phyloP scores from a whole-genome alignment of 2,888 invertebrate species.

The Eucriotettix oculatus region DNA sequence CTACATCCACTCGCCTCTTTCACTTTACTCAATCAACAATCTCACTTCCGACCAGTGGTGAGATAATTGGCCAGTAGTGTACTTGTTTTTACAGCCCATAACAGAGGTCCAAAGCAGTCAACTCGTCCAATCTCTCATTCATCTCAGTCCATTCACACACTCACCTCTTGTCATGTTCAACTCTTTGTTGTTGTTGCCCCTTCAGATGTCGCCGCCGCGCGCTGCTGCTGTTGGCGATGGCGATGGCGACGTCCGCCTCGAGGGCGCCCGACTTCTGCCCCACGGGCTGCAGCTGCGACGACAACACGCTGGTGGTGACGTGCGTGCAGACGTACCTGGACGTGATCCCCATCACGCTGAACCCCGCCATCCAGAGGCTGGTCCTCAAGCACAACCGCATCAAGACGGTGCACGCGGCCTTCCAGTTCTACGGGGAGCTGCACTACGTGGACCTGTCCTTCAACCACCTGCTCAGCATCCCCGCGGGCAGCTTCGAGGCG shows the following conservation, averaged over 20 bases:
- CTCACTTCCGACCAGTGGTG: no score
- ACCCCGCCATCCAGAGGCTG: conserved; percentile 75
- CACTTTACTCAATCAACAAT: no score
- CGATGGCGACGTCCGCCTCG: conserved; percentile 21
- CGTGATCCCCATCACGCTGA: conserved; percentile 77
- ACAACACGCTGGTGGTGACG: conserved; percentile 70
- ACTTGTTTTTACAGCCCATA: no score
- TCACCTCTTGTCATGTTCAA: no score
- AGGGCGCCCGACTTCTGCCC: conserved; percentile 63
- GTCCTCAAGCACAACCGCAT: conserved; percentile 69
- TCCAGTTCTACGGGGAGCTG: conserved; percentile 77
- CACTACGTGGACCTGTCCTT: conserved; percentile 69
- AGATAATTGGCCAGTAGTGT: no score
- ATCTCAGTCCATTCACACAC: no score
- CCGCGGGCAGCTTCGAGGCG: conserved; percentile 57
- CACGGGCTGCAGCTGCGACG: conserved; percentile 75
- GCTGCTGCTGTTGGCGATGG: conserved; percentile 3
- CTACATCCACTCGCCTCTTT: no score
- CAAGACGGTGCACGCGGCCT: conserved; percentile 67
- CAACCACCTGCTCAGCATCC: conserved; percentile 70
- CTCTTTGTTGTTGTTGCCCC: no score
- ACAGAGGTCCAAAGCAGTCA: no score
- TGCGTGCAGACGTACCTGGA: conserved; percentile 76
- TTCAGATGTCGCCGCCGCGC: neutral
- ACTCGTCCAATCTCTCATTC: no score